Evolutionary conservation across 2,888 invertebrate genomes (phyloP).

Genomic region (Netelia virgata): DNA sequence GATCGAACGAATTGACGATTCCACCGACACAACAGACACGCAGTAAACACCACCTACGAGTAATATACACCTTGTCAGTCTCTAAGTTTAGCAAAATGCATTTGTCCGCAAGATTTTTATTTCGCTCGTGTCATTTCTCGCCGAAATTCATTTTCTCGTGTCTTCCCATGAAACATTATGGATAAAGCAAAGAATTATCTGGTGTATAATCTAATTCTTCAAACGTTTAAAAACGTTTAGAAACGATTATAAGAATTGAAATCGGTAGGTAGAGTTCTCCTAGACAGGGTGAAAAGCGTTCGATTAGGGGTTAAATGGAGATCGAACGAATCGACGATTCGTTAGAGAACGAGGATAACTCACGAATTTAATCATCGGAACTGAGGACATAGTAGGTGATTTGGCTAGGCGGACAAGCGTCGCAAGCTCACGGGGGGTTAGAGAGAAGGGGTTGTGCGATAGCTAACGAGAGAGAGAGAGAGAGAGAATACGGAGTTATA

Average conservation of each 20-base stretch:
- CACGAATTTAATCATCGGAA: slow-evolving; percentile 67
- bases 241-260: slow-evolving; percentile 10
- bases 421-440: slow-evolving; percentile 68
- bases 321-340: slow-evolving; percentile 68
- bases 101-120: too few species aligned
- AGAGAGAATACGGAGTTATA: slow-evolving; percentile 8
- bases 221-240: slow-evolving; percentile 1
- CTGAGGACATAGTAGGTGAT: slow-evolving; percentile 63
- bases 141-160: background rate
- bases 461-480: slow-evolving; percentile 29
- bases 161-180: too few species aligned
- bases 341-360: slow-evolving; percentile 61
- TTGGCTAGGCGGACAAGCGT: slow-evolving; percentile 71
- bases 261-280: background rate
- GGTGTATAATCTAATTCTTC: too few species aligned
- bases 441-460: slow-evolving; percentile 49
- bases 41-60: too few species aligned
- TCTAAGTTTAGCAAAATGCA: too few species aligned
- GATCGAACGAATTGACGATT: slow-evolving; percentile 68
- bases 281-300: background rate
- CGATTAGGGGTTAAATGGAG: slow-evolving; percentile 60
- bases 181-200: too few species aligned
- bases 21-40: background rate
- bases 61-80: too few species aligned
- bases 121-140: too few species aligned